Evolutionary conservation across 2,113 vertebrate species (phyloP).

Genomic region (Cryptomyrus ogoouensis): DNA sequence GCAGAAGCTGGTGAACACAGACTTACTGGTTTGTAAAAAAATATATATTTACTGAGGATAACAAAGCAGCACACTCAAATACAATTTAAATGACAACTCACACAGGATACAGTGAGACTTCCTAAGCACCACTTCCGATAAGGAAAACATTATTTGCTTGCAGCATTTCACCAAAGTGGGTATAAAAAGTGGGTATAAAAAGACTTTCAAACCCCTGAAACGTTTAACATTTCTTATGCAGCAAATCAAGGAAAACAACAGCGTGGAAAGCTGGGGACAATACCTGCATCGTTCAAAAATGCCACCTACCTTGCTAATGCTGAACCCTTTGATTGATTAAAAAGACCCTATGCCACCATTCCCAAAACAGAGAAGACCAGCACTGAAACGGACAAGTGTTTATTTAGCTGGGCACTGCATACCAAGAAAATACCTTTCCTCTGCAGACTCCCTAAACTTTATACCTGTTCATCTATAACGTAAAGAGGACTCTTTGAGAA

Average conservation of each 20-base stretch:
- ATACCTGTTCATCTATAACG: constrained; percentile 17
- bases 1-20: constrained; percentile 31
- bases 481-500: constrained; percentile 15
- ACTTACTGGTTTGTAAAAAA: constrained; percentile 44
- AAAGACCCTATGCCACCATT: constrained; percentile 66
- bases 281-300: background rate
- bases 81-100: constrained; percentile 38
- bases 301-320: constrained; percentile 10
- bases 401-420: constrained; percentile 33
- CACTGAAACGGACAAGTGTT: constrained; percentile 63
- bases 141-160: constrained; percentile 51
- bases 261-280: constrained; percentile 38
- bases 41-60: constrained; percentile 26
- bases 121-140: constrained; percentile 51
- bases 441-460: background rate
- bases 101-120: constrained; percentile 30
- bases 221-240: constrained; percentile 52
- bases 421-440: constrained; percentile 1
- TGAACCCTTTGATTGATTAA: constrained; percentile 25
- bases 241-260: constrained; percentile 44
- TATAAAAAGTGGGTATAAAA: constrained; percentile 67
- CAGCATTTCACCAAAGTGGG: constrained; percentile 61
- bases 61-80: constrained; percentile 21
- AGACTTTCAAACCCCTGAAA: constrained; percentile 66
- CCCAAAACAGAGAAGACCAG: constrained; percentile 54